These are phyloP conservation scores for Molossus alvarezi DNA, from an alignment of 2,797 vertebrate species.

Conservation along the genomic window DNA sequence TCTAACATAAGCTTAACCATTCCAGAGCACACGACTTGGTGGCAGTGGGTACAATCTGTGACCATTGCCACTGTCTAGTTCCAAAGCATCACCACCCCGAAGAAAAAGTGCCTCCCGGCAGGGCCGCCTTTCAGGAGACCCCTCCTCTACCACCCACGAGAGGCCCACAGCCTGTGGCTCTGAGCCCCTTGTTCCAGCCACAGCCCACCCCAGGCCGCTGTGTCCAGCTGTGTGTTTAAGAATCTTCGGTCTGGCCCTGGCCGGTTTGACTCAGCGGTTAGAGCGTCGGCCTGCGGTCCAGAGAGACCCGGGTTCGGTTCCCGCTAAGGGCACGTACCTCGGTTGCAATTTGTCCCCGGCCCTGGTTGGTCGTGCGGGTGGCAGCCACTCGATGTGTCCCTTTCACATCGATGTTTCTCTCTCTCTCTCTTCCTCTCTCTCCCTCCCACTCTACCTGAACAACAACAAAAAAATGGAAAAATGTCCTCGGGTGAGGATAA, in stretches of 20 bases:
- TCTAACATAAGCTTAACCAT: rapidly evolving
- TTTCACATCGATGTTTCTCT: no score
- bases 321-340: no score
- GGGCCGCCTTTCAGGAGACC: background rate
- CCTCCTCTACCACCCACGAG: rapidly evolving
- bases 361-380: no score
- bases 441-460: no score
- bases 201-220: rapidly evolving
- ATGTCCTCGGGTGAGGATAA: no score
- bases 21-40: rapidly evolving
- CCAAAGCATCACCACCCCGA: rapidly evolving
- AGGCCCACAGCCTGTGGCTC: background rate
- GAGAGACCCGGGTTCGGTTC: no score
- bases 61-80: rapidly evolving
- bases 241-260: background rate
- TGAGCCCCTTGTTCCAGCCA: rapidly evolving
- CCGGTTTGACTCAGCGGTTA: no score
- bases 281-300: no score
- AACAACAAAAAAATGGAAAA: no score
- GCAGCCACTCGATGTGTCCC: no score
- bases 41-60: rapidly evolving
- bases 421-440: no score
- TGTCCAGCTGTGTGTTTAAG: rapidly evolving
- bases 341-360: no score
- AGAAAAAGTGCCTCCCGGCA: rapidly evolving